Evolutionary conservation across 2,113 vertebrate genomes (phyloP).

Genomic region (Corynorhinus townsendii): DNA sequence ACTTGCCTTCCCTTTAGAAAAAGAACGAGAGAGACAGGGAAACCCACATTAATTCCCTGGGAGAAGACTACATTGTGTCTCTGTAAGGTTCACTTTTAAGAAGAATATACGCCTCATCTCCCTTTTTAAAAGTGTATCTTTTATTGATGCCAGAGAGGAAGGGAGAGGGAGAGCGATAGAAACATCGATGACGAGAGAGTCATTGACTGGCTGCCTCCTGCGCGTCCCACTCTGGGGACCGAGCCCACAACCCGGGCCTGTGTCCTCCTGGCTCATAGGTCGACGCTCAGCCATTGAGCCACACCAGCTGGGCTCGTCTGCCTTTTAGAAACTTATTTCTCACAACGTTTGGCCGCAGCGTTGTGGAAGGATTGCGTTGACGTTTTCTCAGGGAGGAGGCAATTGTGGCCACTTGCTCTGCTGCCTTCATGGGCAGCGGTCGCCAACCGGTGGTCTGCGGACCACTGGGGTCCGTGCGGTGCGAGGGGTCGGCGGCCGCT

Average conservation of each 20-base stretch:
- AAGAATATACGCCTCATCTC: neutral
- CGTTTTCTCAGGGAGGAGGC: neutral
- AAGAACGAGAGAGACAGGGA: neutral
- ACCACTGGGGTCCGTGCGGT: no score
- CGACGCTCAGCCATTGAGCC: no score
- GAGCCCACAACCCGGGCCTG: no score
- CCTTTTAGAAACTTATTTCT: neutral
- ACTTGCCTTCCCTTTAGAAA: neutral
- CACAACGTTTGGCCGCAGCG: neutral
- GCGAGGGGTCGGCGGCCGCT: no score
- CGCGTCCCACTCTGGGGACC: no score
- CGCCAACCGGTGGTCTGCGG: no score
- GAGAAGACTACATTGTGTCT: neutral
- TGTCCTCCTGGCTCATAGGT: no score
- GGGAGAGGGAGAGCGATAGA: no score
- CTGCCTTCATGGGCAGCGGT: neutral
- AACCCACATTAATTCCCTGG: neutral
- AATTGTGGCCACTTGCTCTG: neutral
- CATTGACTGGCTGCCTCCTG: no score
- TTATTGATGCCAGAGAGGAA: no score
- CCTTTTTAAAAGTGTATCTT: neutral
- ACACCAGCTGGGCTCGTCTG: no score
- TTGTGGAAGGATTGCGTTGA: neutral
- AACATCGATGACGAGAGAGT: no score
- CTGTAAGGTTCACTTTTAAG: neutral